Conservation (phyloP, 2,888 invertebrate genomes). For the Phymatocera aterrima region DNA sequence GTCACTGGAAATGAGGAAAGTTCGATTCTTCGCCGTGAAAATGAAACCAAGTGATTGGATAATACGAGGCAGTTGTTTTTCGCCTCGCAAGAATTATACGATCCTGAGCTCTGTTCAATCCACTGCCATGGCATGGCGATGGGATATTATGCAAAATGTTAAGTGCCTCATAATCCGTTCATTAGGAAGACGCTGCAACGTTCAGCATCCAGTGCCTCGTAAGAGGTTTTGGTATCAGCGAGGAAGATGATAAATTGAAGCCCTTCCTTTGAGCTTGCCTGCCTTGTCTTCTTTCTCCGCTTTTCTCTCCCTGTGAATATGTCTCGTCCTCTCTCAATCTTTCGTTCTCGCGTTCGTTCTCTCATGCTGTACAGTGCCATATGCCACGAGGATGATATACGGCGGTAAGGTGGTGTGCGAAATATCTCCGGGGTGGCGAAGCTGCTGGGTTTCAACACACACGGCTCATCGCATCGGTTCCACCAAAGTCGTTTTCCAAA, state of each 20-base stretch:
- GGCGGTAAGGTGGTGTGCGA: slow-evolving; percentile 59
- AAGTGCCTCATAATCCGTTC: slow-evolving; percentile 36
- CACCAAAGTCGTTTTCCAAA: slow-evolving; percentile 1
- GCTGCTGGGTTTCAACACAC: slow-evolving; percentile 18
- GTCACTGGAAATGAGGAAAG: too few species aligned
- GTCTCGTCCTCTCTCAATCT: slow-evolving; percentile 52
- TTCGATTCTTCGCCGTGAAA: too few species aligned
- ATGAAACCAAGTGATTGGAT: too few species aligned
- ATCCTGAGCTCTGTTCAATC: neutral
- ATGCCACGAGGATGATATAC: slow-evolving; percentile 69
- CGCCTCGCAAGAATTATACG: neutral
- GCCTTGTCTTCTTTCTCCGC: slow-evolving; percentile 12
- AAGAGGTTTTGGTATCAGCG: slow-evolving; percentile 40
- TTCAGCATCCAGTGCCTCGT: slow-evolving; percentile 35
- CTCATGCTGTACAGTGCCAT: slow-evolving; percentile 63
- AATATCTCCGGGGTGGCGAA: slow-evolving; percentile 55
- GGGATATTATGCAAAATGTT: neutral
- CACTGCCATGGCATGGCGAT: neutral
- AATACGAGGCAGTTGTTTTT: neutral
- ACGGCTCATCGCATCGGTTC: slow-evolving; percentile 20
- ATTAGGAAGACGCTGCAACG: slow-evolving; percentile 30
- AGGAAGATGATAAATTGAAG: slow-evolving; percentile 44
- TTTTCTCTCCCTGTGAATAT: slow-evolving; percentile 27
- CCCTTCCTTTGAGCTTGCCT: slow-evolving; percentile 45
- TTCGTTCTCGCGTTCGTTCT: slow-evolving; percentile 53